These are phyloP conservation scores for Clarias macrocephalus DNA, from an alignment of 2,113 vertebrate genomes.

Conservation along the genomic window DNA sequence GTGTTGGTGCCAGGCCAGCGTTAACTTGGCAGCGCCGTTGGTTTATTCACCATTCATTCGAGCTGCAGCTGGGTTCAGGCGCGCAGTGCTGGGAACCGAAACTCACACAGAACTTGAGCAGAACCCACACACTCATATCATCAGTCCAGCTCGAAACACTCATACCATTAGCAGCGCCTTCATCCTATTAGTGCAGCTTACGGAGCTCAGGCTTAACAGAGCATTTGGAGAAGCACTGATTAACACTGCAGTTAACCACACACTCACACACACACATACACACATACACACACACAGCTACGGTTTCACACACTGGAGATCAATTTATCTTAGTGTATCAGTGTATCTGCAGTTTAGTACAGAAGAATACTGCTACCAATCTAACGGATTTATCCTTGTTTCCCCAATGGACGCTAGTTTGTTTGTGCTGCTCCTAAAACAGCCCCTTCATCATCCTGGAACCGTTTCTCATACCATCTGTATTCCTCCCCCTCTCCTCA, in stretches of 20 bases:
- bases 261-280: background rate
- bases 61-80: constrained; percentile 45
- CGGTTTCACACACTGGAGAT: constrained; percentile 25
- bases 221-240: constrained; percentile 20
- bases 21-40: constrained; percentile 45
- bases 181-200: constrained; percentile 33
- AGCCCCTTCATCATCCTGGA: constrained; percentile 50
- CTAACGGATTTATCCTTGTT: constrained; percentile 24
- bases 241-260: background rate
- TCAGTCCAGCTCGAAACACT: constrained; percentile 21
- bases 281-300: background rate
- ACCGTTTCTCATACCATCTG: constrained; percentile 55
- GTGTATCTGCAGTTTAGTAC: background rate
- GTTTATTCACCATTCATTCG: constrained; percentile 53
- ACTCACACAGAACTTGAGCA: constrained; percentile 15
- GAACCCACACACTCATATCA: constrained; percentile 5
- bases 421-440: constrained; percentile 48
- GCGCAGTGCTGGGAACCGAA: background rate
- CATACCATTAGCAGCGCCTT: constrained; percentile 25
- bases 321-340: constrained; percentile 25
- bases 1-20: constrained; percentile 46
- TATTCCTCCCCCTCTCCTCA: constrained; percentile 49
- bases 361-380: constrained; percentile 9
- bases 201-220: constrained; percentile 14
- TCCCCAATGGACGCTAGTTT: constrained; percentile 47